phyloP scores from a whole-genome alignment of 2,888 invertebrate genomes.

The Drosophila fulvimacula region DNA sequence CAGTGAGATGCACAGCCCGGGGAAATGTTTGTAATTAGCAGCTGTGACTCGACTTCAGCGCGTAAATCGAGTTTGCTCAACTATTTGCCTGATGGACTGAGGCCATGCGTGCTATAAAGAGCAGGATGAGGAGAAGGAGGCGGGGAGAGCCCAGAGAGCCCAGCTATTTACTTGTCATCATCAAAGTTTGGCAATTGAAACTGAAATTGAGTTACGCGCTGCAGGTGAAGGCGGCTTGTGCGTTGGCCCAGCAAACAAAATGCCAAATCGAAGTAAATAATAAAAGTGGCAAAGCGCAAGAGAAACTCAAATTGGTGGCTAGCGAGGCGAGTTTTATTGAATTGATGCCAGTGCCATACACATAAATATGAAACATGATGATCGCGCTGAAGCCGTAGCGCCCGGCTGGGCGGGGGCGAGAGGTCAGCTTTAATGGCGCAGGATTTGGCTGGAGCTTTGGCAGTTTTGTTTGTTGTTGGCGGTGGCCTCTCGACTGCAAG shows the following conservation, averaged over 20 bases:
- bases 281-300: conserved; percentile 58
- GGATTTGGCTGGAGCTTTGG: background rate
- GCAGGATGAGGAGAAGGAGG: background rate
- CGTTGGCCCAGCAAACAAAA: conserved; percentile 43
- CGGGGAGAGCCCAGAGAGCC: background rate
- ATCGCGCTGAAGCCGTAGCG: conserved; percentile 29
- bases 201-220: conserved; percentile 5
- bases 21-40: conserved; percentile 13
- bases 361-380: conserved; percentile 72
- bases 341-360: conserved; percentile 31
- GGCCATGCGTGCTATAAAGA: background rate
- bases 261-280: conserved; percentile 54
- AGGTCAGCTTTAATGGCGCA: conserved; percentile 40
- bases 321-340: conserved; percentile 63
- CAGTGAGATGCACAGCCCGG: background rate
- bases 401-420: background rate
- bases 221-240: conserved; percentile 28
- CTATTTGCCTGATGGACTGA: background rate
- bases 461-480: conserved; percentile 1
- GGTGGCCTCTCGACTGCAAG: conserved; percentile 49
- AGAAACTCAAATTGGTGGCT: conserved; percentile 25
- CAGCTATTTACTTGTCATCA: conserved; percentile 5
- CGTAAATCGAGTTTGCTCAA: conserved; percentile 46
- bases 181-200: conserved; percentile 9
- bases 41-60: conserved; percentile 20